Evolutionary conservation across 1,140 invertebrate genomes (phyloP), one percentile per base, ranked within the genome.

Genomic region (Aphelenchoides avenae): DNA sequence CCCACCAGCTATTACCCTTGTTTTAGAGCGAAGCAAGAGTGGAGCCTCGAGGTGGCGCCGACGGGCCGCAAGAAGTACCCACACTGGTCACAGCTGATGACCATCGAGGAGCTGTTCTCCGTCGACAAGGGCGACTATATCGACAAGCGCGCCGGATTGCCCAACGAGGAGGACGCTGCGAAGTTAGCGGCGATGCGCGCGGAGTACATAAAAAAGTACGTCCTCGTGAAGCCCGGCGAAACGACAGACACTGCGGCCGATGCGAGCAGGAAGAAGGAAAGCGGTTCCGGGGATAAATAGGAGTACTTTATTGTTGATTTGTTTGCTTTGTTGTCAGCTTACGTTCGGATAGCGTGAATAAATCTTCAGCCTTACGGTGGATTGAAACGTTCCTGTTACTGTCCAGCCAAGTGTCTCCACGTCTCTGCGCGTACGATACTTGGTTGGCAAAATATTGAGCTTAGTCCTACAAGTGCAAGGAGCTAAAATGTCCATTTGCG

Each of bases 31-130:
- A 68, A 75, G 48, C 41, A 52, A 29, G 72, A 75, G 31, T 75
- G 71, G 71, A 24, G 52, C 11, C 29, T 40, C 24, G 57, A 64
- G 30, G 50, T 73, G 52, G 59, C 66, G 3, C 66, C 65, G 11
- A 59, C 57, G 20, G 71, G 71, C 22, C 52, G 64, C 26, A 73
- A 71, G 37, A 53, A 64, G 30, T 70, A 75, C 31, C 71, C 71
- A 3, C 71, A 73, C 39, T 73, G 71, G 71, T 71, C 66, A 4
- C 37, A 71, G 27, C 44, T 73, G 6, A 73, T 73, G 69, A 57
- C 52, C 24, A 37, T 73, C 11, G 71, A 73, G 52, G 73, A 73
- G 33, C 62, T 73, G 15, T 73, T 71, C 39, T 61, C 65, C 3
- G 24, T 73, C 4, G 49, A 50, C 11, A 67, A 67, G 36, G 43